phyloP scores from a whole-genome alignment of 2,113 vertebrate genomes.

The Hydropotes inermis region DNA sequence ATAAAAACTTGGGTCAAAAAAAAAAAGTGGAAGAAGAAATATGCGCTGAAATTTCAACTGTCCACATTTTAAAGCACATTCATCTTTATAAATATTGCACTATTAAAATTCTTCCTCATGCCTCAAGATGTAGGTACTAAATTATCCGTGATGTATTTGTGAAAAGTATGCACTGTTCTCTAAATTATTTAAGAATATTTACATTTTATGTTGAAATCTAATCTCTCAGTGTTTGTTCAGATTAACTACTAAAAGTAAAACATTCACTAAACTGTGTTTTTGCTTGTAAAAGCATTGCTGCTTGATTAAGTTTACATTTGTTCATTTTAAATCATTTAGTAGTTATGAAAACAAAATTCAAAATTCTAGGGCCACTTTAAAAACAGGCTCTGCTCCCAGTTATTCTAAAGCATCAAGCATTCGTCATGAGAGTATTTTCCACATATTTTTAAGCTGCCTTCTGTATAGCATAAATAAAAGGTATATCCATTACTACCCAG shows the following conservation, averaged over 20 bases:
- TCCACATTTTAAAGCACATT: slow-evolving; percentile 39
- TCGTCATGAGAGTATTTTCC: neutral
- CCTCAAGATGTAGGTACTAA: neutral
- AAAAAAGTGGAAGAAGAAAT: neutral
- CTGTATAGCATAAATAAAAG: neutral
- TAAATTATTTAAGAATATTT: slow-evolving; percentile 58
- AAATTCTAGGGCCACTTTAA: slow-evolving; percentile 6
- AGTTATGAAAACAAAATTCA: neutral
- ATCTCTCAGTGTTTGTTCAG: slow-evolving; percentile 48
- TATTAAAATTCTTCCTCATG: slow-evolving; percentile 25
- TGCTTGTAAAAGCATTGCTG: slow-evolving; percentile 43
- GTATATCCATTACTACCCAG: neutral
- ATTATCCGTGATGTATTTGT: slow-evolving; percentile 4
- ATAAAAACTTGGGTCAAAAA: neutral
- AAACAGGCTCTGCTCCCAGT: neutral
- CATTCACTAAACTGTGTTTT: slow-evolving; percentile 36
- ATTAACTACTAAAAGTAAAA: slow-evolving; percentile 57
- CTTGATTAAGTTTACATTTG: slow-evolving; percentile 41
- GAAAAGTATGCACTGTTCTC: neutral
- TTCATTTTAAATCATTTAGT: slow-evolving; percentile 25
- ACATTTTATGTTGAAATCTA: slow-evolving; percentile 35
- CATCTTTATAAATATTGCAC: neutral
- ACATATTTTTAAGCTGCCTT: neutral
- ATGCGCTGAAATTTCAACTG: neutral
- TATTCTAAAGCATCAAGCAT: neutral